Evolutionary conservation across 2,113 vertebrate genomes (phyloP).

Genomic region (Neogobius melanostomus): DNA sequence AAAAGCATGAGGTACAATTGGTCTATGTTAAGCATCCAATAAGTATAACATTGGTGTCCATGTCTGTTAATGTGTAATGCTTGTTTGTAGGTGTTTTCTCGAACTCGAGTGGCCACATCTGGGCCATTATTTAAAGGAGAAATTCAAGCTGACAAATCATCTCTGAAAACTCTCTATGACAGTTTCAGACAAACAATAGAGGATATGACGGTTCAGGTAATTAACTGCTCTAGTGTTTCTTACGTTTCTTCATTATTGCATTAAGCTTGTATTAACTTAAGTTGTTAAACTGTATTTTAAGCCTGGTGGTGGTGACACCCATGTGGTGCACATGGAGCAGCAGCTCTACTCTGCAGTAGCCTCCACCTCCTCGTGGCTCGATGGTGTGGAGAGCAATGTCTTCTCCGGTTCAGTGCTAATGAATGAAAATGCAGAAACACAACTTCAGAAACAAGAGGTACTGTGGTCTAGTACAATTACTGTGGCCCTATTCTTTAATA

Average conservation of each 20-base stretch:
- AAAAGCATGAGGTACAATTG: not conserved
- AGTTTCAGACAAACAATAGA: slow-evolving; percentile 83
- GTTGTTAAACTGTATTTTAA: slow-evolving; percentile 31
- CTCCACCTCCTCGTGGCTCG: slow-evolving; percentile 85
- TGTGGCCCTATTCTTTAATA: not conserved
- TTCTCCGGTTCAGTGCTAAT: slow-evolving; percentile 80
- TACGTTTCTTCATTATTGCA: not conserved
- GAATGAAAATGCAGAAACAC: slow-evolving; percentile 82
- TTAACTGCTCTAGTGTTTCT: not conserved
- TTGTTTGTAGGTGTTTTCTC: slow-evolving; percentile 81
- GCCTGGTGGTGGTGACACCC: slow-evolving; percentile 63
- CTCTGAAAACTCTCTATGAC: slow-evolving; percentile 79
- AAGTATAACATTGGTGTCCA: not conserved
- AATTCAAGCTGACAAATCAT: slow-evolving; percentile 72
- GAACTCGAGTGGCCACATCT: slow-evolving; percentile 78
- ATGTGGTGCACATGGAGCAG: slow-evolving; percentile 79
- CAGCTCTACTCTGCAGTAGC: slow-evolving; percentile 84
- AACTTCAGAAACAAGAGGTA: slow-evolving; percentile 87
- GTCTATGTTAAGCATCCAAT: not conserved
- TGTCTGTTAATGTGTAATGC: not conserved
- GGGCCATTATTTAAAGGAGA: slow-evolving; percentile 80
- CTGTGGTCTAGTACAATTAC: not conserved
- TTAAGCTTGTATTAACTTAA: not conserved
- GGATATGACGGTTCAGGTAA: slow-evolving; percentile 79
- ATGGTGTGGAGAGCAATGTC: slow-evolving; percentile 84